Base-by-base conservation (phyloP, 2,113 vertebrate species). In the Hemiscyllium ocellatum region DNA sequence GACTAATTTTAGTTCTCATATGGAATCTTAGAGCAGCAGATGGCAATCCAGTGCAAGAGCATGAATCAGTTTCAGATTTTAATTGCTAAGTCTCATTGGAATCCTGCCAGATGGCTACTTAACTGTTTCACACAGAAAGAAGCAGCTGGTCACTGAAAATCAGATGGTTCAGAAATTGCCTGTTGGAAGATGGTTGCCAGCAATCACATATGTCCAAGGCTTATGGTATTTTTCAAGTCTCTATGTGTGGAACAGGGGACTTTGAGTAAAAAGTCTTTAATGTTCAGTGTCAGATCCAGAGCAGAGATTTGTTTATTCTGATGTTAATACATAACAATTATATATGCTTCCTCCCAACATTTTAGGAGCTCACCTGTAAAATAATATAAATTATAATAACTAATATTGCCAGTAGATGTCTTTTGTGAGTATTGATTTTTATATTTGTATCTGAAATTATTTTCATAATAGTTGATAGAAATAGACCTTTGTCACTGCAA, bases 401-500 rank as follows among this genome's bases (percentile, higher is more conserved):
- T 85, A 22, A 85, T 85, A 52, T 56, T 56, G 22, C 52, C 61
- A 93, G 42, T 93, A 26, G 85, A 93, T 93, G 7, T 37, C 52
- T 68, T 22, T 93, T 65, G 12, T 66, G n/a, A 85, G n/a, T 37
- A 42, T 68, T 93, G 90, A 85, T 66, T n/a, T 61, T 93, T n/a
- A 68, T 61, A n/a, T 1, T 66, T 65, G 8, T 68, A 42, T 93
- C 65, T 93, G 89, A 56, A 56, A 91, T n/a, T 33, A 8, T 47
- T 91, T 91, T 91, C 26, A 56, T 29, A 91, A 65, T 91, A 65
- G 22, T 65, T 65, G 20, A n/a, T 61, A 61, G 56, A 61, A 61
- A 61, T 12, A 47, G 42, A 47, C 42, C 42, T 47, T 47, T 47
- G 33, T 2, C 66, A 66, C 96, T 97, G 95, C 22, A 19, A 85